A percentile compares a stretch with the other conserved stretches of the same genome.
Conservation (phyloP, 2,888 invertebrate species). For the Lepas anatifera region DNA sequence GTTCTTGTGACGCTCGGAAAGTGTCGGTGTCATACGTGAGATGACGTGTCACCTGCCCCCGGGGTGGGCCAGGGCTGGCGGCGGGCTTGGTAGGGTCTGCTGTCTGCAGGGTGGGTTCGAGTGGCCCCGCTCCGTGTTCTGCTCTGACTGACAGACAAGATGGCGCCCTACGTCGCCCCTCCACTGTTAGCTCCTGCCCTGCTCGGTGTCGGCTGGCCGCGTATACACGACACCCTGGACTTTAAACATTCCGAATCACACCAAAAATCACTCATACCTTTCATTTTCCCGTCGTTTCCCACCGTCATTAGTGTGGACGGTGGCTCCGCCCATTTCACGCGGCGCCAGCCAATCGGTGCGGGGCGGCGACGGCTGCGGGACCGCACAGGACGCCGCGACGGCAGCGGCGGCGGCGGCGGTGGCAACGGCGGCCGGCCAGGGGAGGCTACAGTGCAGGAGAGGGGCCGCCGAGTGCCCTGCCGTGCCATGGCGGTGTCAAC, state of each 20-base stretch:
- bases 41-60: too few relatives aligned
- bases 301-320: constrained; percentile 1
- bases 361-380: background rate
- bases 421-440: background rate
- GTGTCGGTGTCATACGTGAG: too few relatives aligned
- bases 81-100: too few relatives aligned
- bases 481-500: background rate
- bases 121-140: too few relatives aligned
- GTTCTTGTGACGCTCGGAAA: too few relatives aligned
- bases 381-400: background rate
- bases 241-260: constrained; percentile 8
- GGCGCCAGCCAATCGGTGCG: background rate
- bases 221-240: constrained; percentile 5
- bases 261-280: constrained; percentile 9
- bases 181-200: too few relatives aligned
- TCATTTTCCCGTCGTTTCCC: constrained; percentile 10
- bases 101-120: background rate
- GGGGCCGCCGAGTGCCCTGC: background rate
- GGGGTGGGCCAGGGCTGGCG: too few relatives aligned
- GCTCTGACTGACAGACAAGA: too few relatives aligned
- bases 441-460: background rate
- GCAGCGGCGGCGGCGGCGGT: background rate
- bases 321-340: constrained; percentile 11
- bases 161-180: too few relatives aligned
- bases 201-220: too few relatives aligned